Conservation (phyloP, 2,797 vertebrate species). For the Peromyscus eremicus region DNA sequence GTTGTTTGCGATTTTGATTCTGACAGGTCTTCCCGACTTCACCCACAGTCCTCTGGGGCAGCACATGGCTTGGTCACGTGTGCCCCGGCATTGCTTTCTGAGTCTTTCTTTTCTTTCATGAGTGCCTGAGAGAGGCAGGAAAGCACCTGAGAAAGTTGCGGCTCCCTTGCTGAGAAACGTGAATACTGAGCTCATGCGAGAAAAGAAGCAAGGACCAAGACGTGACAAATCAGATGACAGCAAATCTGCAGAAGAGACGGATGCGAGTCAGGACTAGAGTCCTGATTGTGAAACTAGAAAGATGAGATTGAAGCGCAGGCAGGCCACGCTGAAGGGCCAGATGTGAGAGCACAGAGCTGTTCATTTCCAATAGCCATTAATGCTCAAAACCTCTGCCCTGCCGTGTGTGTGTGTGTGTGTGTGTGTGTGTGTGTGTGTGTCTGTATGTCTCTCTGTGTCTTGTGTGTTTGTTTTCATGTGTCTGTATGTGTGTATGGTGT, state of each 20-base stretch:
- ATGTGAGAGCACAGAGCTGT: not conserved
- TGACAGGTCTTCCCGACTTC: not conserved
- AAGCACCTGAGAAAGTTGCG: not conserved
- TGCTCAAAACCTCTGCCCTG: not conserved
- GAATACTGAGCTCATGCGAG: not conserved
- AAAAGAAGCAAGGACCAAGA: not conserved
- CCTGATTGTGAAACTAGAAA: not conserved
- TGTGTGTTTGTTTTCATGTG: not conserved
- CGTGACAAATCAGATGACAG: not conserved
- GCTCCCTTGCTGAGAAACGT: not conserved
- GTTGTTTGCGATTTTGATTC: no score
- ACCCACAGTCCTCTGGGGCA: not conserved
- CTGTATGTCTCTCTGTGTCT: not conserved
- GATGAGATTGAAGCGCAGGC: not conserved
- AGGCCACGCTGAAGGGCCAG: not conserved
- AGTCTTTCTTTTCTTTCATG: not conserved
- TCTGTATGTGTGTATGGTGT: not conserved
- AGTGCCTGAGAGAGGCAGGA: not conserved
- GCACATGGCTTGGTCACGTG: not conserved
- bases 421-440: not conserved
- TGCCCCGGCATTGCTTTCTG: not conserved
- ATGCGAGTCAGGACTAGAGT: not conserved
- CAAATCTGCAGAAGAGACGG: not conserved
- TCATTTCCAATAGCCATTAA: conserved; percentile 20
- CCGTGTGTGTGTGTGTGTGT: no score